Conservation (phyloP, 2,113 vertebrate species). For the Caranx ignobilis region DNA sequence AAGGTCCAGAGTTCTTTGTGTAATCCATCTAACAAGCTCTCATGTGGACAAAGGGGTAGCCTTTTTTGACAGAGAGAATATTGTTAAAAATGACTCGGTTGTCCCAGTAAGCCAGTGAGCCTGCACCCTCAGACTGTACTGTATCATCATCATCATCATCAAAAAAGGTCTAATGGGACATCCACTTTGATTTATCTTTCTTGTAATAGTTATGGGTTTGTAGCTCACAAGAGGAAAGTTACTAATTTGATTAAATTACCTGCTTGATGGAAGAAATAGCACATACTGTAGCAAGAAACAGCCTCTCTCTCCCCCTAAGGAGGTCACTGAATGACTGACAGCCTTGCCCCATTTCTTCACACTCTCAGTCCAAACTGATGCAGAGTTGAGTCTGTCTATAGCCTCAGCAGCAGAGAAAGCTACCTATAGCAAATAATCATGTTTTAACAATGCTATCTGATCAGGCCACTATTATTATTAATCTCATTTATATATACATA, state of each 20-base stretch:
- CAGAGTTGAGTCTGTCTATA: not conserved
- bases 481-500: not conserved
- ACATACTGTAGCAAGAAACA: conserved; percentile 37
- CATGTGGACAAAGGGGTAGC: not conserved
- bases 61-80: not conserved
- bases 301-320: conserved; percentile 56
- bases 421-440: conserved; percentile 14
- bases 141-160: too few relatives aligned
- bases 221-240: not conserved
- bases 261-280: conserved; percentile 26
- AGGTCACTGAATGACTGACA: conserved; percentile 59
- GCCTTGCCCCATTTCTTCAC: conserved; percentile 73
- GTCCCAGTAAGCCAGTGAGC: not conserved
- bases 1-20: not conserved
- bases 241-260: not conserved
- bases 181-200: not conserved
- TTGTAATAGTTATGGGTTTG: not conserved
- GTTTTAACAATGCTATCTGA: not conserved
- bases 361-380: conserved; percentile 3
- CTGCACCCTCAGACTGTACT: not conserved
- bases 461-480: not conserved
- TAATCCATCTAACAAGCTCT: not conserved
- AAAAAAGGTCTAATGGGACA: not conserved
- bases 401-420: not conserved
- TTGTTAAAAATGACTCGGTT: not conserved